Base-by-base conservation (phyloP, 2,888 invertebrate species). In the Eretmocerus hayati region DNA sequence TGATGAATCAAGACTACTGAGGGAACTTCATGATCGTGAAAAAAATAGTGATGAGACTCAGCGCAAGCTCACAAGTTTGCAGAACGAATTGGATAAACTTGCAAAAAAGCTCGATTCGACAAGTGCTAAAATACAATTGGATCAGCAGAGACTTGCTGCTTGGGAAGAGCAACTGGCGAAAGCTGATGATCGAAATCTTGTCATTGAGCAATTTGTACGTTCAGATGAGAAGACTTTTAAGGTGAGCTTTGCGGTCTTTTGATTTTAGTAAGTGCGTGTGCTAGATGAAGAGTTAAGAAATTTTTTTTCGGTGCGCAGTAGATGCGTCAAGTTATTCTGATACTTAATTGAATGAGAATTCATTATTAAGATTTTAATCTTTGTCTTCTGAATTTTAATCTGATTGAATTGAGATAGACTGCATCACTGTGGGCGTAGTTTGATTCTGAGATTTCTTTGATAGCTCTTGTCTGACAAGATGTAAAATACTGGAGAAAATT, bases 131-230 rank as follows among this genome's bases (percentile, higher is more conserved):
- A 81, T 87, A 2, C 79, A 82, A 49, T 83, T 85, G 66, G 86
- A 85, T 55, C 75, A 79, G 21, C 80, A 79, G 16, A 83, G 83
- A 0, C 64, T 88, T 44, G 73, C 78, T 38, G 83, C 84, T 42
- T 87, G 85, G 85, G 80, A 84, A 21, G 82, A 85, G 36, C 80
- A 83, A 1, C 75, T 89, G 48, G 79, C 80, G 56, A 77, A 81
- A 49, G 80, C 80, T 31, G 80, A 84, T 35, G 81, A 82, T 41
- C 83, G 85, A 50, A 85, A 83, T 56, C 75, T 78, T 22, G 71
- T 87, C n/a, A 79, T 89, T 36, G 81, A 83, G 58, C 81, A 81
- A 62, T 86, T 84, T 58, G 82, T 84, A 47, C 79, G 81, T 61
- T 81, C 84, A 56, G 89, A 90, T 65, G 72, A 81, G 18, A 78